Conservation (phyloP, 2,888 invertebrate species). For the Cheilosia variabilis region DNA sequence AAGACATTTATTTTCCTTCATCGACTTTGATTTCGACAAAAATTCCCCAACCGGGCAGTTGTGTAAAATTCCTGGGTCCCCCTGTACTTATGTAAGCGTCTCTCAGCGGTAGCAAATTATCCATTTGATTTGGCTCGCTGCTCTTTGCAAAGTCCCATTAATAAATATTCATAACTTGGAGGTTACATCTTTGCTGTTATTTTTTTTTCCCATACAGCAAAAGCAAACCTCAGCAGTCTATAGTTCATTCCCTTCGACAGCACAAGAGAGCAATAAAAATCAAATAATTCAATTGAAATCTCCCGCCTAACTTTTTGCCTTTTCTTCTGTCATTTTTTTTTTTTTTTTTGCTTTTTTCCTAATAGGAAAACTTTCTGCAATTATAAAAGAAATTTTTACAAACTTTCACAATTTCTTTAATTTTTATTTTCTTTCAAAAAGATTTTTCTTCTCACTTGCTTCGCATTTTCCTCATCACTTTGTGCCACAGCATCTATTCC, state of each 20-base stretch:
- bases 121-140: too few relatives aligned
- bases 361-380: slow-evolving; percentile 42
- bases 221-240: neutral
- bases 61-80: too few relatives aligned
- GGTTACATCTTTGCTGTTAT: too few relatives aligned
- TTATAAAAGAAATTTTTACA: slow-evolving; percentile 39
- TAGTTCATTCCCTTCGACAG: neutral
- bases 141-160: too few relatives aligned
- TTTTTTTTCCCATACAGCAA: neutral
- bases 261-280: neutral
- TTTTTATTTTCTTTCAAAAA: neutral
- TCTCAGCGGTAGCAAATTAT: too few relatives aligned
- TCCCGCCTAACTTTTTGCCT: slow-evolving; percentile 4
- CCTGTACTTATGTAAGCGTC: too few relatives aligned
- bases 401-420: slow-evolving; percentile 28
- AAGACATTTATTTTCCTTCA: too few relatives aligned
- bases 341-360: neutral
- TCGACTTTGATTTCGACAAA: too few relatives aligned
- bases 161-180: too few relatives aligned
- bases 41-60: too few relatives aligned
- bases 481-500: neutral
- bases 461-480: slow-evolving; percentile 17
- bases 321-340: neutral
- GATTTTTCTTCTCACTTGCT: slow-evolving; percentile 27
- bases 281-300: slow-evolving; percentile 16